Percentiles rank a stretch among this genome's conserved stretches.
phyloP scores from a whole-genome alignment of 1,140 invertebrate species.

The Aleiodes sp. region DNA sequence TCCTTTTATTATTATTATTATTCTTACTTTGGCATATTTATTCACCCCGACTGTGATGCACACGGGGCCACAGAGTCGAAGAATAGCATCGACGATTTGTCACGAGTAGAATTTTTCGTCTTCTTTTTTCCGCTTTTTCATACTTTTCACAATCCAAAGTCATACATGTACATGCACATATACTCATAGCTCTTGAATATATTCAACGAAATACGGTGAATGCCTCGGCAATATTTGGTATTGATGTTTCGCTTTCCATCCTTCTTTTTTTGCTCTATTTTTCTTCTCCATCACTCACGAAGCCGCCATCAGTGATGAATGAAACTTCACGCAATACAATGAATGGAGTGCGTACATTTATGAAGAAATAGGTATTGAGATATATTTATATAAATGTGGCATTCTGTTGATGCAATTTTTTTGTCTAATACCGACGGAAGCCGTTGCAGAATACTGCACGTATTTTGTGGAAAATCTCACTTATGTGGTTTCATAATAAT shows the following conservation, averaged over 20 bases:
- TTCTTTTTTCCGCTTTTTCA: not conserved
- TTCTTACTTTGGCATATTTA: too few relatives aligned
- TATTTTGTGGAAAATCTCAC: not conserved
- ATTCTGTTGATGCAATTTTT: too few relatives aligned
- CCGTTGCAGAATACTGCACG: not conserved
- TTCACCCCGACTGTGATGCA: too few relatives aligned
- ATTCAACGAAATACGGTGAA: not conserved
- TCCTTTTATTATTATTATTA: not conserved
- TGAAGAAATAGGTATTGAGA: too few relatives aligned
- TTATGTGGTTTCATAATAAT: not conserved
- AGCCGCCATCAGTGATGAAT: too few relatives aligned
- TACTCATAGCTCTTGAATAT: not conserved
- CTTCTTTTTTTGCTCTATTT: too few relatives aligned
- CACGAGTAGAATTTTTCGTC: slow-evolving; percentile 27
- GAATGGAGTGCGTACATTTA: too few relatives aligned
- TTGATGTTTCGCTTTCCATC: not conserved
- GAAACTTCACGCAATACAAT: too few relatives aligned
- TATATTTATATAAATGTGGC: too few relatives aligned
- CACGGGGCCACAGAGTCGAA: slow-evolving; percentile 1
- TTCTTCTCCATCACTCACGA: too few relatives aligned
- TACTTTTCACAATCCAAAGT: not conserved
- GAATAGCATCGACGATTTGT: slow-evolving; percentile 35
- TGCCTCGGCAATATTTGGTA: not conserved
- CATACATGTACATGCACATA: too few relatives aligned
- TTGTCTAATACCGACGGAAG: too few relatives aligned